phyloP scores from a whole-genome alignment of 2,113 vertebrate genomes.

The Heptranchias perlo region DNA sequence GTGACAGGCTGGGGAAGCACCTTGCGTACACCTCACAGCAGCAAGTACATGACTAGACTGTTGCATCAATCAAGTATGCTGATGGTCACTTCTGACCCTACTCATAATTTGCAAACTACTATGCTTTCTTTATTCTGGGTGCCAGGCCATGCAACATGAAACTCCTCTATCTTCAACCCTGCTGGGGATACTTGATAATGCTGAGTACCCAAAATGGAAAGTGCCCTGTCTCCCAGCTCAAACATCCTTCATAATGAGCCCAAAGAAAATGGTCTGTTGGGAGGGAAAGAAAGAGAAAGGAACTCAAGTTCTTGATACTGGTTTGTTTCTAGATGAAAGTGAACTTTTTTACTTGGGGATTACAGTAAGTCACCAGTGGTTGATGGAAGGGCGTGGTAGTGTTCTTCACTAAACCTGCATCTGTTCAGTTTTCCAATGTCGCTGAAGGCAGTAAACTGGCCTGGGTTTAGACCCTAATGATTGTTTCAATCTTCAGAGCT shows the following conservation, averaged over 20 bases:
- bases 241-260: background rate
- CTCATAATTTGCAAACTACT: background rate
- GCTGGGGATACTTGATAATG: too few relatives aligned
- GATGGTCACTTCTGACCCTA: background rate
- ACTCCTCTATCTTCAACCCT: too few relatives aligned
- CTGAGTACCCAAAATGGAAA: background rate
- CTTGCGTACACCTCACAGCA: too few relatives aligned
- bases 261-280: too few relatives aligned
- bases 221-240: background rate
- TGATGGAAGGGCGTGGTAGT: background rate
- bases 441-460: background rate
- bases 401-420: background rate
- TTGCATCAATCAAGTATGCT: background rate
- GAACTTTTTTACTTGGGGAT: too few relatives aligned
- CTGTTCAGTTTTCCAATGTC: too few relatives aligned
- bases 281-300: background rate
- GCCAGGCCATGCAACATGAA: background rate
- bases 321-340: background rate
- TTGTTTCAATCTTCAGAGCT: constrained; percentile 55
- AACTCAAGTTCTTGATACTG: background rate
- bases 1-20: too few relatives aligned
- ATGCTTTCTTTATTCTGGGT: background rate
- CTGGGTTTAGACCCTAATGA: background rate
- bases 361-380: background rate
- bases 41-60: too few relatives aligned